Base-by-base conservation (phyloP, 2,888 invertebrate species). In the Scaptomyza reducta region DNA sequence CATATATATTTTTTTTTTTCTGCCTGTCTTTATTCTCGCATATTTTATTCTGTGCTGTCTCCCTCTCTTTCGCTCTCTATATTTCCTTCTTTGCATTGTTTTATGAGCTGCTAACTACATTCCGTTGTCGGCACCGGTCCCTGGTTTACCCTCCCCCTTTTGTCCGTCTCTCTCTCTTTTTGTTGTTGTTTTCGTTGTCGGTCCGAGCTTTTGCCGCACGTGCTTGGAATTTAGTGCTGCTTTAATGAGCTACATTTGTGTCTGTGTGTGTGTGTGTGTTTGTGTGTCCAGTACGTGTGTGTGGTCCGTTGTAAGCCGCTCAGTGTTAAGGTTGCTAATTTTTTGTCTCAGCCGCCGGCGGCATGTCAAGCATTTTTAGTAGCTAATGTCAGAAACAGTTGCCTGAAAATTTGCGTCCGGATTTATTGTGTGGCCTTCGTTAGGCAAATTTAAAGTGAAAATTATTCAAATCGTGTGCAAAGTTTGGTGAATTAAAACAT, bases 61-160 rank as follows among this genome's bases (percentile, higher is more conserved):
- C 10, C 27, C n/a, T 9, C 50, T 1, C 18, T 38, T 27, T 22
- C 3, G 22, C 27, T 25, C 35, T 18, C 35, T 47, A 40, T 74
- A 13, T 22, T 54, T 45, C 63, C 33, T 51, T 44, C 35, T 58
- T 60, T 75, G 74, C 81, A 72, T 81, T 84, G 84, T 81, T 88
- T 88, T 88, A 84, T 88, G 88, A 83, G 82, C 82, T 83, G 88
- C 82, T 83, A 83, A 83, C 82, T 83, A 88, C 88, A 66, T 82
- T 77, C 70, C 77, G 71, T 71, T 76, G 66, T 70, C 67, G 72
- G 42, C 64, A 40, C 69, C 46, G 6, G 50, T 46, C 49, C 56
- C 62, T 35, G n/a, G 51, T 47, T 27, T 6, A 31, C 31, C 10
- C 31, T 25, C n/a, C 33, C 51, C 14, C 7, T 35, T 31, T 31